Evolutionary conservation across 2,797 vertebrate species (phyloP), one percentile per base, ranked within the genome.

Genomic region (Rhabdomys pumilio): DNA sequence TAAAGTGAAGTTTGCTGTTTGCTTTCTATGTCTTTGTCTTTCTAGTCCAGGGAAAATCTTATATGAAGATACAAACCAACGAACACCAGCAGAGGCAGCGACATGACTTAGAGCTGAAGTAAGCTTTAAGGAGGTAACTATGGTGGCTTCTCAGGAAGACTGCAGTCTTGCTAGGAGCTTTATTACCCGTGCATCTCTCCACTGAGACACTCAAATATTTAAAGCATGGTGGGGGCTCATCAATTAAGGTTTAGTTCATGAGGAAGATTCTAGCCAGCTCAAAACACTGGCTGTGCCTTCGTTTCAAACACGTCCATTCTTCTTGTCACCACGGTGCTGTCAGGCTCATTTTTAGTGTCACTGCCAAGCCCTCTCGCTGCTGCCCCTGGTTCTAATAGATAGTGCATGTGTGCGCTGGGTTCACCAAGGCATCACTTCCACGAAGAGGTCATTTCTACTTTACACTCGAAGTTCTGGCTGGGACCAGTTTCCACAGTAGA

Each of bases 401-500:
- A 24, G 59, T 90, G 44, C 81, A 41, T 55, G 38, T 7, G 89
- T 55, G 75, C 12, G 41, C 2, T 34, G 76, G 75, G 69, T 69
- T 84, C 55, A 55, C 2, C 38, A 69, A 89, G 22, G 69, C 73
- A 69, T 90, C 65, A 73, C 44, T 67, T 93, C 26, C 76, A 69
- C 4, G 22, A 41, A n/a, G 2, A 53, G 0, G 3, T 50, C n/a
- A 87, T 92, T 96, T 97, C n/a, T 63, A 87, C 89, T 86, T 88
- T 82, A 90, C 0, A 79, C 47, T 29, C 24, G 57, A 29, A 83
- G 24, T 14, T 73, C 63, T 61, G 67, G 67, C 15, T 85, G 65
- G 90, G 67, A 88, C 84, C 50, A 82, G 77, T 38, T 90, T 96
- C 47, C 85, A 94, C 76, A 91, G 59, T 73, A 85, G 61, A 94